A percentile compares a stretch with the other conserved stretches of the same genome.
phyloP scores from a whole-genome alignment of 35 echinoderm and acorn worm genomes.

The Acanthaster planci region DNA sequence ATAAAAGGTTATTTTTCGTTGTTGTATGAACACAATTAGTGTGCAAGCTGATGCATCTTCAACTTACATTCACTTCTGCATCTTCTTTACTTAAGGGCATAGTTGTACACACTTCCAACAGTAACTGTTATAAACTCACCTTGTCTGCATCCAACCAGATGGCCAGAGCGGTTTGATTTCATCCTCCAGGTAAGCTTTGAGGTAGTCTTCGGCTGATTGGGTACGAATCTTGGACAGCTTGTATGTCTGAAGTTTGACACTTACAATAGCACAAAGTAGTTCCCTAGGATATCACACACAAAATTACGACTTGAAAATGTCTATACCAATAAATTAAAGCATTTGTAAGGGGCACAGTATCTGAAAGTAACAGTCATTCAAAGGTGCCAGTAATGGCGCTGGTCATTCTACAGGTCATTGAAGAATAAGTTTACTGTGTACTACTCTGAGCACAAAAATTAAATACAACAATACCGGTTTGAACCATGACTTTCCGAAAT shows the following conservation, averaged over 20 bases:
- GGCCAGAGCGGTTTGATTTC: constrained; percentile 92
- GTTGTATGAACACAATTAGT: neutral
- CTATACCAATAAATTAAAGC: too few species aligned
- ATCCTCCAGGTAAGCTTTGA: constrained; percentile 80
- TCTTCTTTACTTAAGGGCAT: too few species aligned
- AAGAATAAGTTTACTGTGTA: too few species aligned
- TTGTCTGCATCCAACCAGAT: constrained; percentile 92
- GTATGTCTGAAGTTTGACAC: constrained; percentile 85
- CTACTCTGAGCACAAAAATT: too few species aligned
- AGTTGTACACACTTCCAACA: neutral
- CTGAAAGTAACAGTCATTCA: too few species aligned
- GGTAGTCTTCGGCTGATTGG: constrained; percentile 90
- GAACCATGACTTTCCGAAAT: too few species aligned
- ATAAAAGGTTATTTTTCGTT: neutral
- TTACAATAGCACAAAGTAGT: constrained; percentile 77
- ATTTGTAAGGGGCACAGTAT: too few species aligned
- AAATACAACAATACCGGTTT: too few species aligned
- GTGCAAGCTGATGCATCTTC: neutral
- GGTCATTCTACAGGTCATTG: too few species aligned
- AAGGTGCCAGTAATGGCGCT: too few species aligned
- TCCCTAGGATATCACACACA: too few species aligned
- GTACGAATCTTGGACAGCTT: constrained; percentile 83
- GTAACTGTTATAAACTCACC: constrained; percentile 41
- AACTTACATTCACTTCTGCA: neutral
- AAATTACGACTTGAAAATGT: too few species aligned